Percentiles rank a stretch among this genome's conserved stretches.
Conservation (phyloP, 2,888 invertebrate genomes). For the Eupithecia insigniata region DNA sequence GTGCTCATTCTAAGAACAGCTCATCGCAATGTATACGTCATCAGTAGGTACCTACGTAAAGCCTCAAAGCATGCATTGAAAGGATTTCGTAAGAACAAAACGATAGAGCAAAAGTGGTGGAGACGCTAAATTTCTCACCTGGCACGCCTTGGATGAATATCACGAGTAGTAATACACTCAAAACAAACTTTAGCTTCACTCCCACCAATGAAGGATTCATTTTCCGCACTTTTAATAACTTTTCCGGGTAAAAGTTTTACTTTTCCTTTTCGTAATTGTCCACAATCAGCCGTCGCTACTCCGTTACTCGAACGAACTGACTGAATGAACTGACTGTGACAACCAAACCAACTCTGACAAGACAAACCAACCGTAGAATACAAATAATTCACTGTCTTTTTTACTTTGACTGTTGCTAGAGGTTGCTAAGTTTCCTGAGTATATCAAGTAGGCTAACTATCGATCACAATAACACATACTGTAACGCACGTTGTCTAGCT, state of each 20-base stretch:
- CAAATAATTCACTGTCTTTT: too few relatives aligned
- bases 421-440: too few relatives aligned
- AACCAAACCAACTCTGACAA: not conserved
- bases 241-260: constrained; percentile 29
- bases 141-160: constrained; percentile 47
- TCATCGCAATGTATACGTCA: constrained; percentile 38
- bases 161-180: constrained; percentile 50
- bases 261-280: constrained; percentile 12
- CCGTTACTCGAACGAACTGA: constrained; percentile 10
- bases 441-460: too few relatives aligned
- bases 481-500: too few relatives aligned
- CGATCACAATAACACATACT: too few relatives aligned
- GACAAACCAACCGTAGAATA: too few relatives aligned
- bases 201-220: constrained; percentile 59
- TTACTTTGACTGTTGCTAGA: too few relatives aligned
- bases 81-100: constrained; percentile 33
- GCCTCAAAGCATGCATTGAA: constrained; percentile 30
- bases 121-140: constrained; percentile 52
- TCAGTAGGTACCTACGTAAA: constrained; percentile 17
- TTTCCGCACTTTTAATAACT: constrained; percentile 37
- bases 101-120: constrained; percentile 20
- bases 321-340: not conserved
- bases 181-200: constrained; percentile 52
- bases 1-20: constrained; percentile 11
- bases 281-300: not conserved